Evolutionary conservation across 2,888 invertebrate species (phyloP), one percentile per base, ranked within the genome.

Genomic region (Serripes groenlandicus): DNA sequence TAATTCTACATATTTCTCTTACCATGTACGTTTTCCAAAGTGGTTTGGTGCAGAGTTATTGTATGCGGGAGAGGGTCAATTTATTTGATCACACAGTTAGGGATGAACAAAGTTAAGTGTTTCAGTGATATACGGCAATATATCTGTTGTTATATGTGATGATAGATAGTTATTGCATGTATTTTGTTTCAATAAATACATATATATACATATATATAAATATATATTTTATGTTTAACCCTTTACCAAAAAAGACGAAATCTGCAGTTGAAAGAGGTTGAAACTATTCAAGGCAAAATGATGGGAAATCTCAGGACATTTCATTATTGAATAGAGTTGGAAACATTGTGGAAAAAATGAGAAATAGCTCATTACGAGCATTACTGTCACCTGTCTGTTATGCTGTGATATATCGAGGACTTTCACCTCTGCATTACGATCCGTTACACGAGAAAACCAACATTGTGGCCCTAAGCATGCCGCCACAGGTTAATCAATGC

Each of bases 311-410:
- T 56, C 5, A 23, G 18, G 23, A 56, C 9, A 56, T 23, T 15
- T n/a, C 23, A 7, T 56, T 56, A 9, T 56, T n/a, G n/a, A n/a
- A 56, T n/a, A 56, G 23, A 23, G 56, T 56, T 15, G 11, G n/a
- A 56, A 56, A 56, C 56, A 23, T 56, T 56, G 56, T 56, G 56
- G 56, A n/a, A 56, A 56, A n/a, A 56, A n/a, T 9, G 56, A 56
- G 56, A 56, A 56, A 56, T 15, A 15, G 56, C 56, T 56, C 11
- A n/a, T 56, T 56, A 56, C 18, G 11, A 56, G 56, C 56, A 23
- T n/a, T 56, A n/a, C n/a, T n/a, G n/a, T n/a, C n/a, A n/a, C n/a
- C n/a, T n/a, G n/a, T n/a, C n/a, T n/a, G n/a, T n/a, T n/a, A n/a
- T n/a, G n/a, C n/a, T n/a, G n/a, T n/a, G n/a, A n/a, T n/a, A n/a